Evolutionary conservation across 2,888 invertebrate genomes (phyloP), one percentile per base, ranked within the genome.

Genomic region (Ischnura elegans): DNA sequence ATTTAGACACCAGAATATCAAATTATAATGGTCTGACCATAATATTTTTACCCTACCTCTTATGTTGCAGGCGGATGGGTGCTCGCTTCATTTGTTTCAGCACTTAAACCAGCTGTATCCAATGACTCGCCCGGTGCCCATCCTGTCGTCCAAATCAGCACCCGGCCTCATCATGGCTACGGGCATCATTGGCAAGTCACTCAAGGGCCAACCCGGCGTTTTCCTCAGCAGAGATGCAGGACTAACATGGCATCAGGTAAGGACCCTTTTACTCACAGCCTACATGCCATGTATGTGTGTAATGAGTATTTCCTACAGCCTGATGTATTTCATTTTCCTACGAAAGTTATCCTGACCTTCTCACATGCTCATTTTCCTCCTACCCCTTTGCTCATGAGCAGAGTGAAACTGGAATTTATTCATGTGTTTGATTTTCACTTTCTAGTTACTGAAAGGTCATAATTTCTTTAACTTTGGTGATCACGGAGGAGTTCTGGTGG

Each of bases 401-500:
- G n/a, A n/a, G n/a, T n/a, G n/a, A n/a, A n/a, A n/a, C n/a, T n/a
- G n/a, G n/a, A n/a, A n/a, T n/a, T n/a, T n/a, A n/a, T n/a, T n/a
- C n/a, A n/a, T n/a, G 94, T 94, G 16, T 47, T n/a, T n/a, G n/a
- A n/a, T 94, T n/a, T n/a, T n/a, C n/a, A n/a, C n/a, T n/a, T n/a
- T n/a, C n/a, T n/a, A n/a, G n/a, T n/a, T n/a, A n/a, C n/a, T n/a
- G n/a, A n/a, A n/a, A n/a, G n/a, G n/a, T n/a, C n/a, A n/a, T n/a
- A n/a, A n/a, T 95, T 98, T 98, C 96, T 98, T 98, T 96, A 98
- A 98, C 95, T 98, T 98, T 96, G 99, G 98, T 2, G 99, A 99
- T 96, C 98, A 99, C 95, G 99, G 99, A 0, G 99, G 98, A 42
- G 97, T 99, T 0, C 96, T 99, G 47, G 98, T 98, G 0, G 98